Conservation (phyloP, 2,113 vertebrate genomes). For the Neodontobutis hainanensis region DNA sequence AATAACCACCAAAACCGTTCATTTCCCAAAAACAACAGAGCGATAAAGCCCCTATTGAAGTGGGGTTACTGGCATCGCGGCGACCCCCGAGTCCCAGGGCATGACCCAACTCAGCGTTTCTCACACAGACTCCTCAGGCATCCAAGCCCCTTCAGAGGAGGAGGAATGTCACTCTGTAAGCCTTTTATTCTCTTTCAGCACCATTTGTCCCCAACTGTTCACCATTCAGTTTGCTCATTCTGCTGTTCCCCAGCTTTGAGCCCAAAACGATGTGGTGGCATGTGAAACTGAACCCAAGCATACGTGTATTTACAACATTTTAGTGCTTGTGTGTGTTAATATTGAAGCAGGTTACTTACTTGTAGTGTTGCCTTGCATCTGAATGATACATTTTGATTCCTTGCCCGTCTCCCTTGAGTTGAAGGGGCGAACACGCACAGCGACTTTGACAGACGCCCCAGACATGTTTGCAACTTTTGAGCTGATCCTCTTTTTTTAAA, state of each 20-base stretch:
- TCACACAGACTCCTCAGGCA: constrained; percentile 62
- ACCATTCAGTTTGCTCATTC: constrained; percentile 67
- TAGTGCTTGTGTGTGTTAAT: constrained; percentile 4
- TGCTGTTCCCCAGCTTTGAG: constrained; percentile 41
- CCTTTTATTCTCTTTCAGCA: constrained; percentile 67
- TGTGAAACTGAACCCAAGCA: constrained; percentile 23
- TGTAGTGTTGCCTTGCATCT: constrained; percentile 99
- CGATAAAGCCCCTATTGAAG: constrained; percentile 32
- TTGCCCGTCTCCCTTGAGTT: constrained; percentile 94
- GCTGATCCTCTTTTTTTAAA: constrained; percentile 48
- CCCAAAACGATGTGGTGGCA: constrained; percentile 30
- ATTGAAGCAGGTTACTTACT: constrained; percentile 83
- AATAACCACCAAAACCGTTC: neutral
- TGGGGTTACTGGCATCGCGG: constrained; percentile 24
- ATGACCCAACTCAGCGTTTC: constrained; percentile 59
- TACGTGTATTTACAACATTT: constrained; percentile 12
- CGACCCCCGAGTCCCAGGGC: constrained; percentile 43
- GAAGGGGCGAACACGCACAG: constrained; percentile 95
- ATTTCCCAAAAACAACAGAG: constrained; percentile 18
- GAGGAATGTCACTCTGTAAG: constrained; percentile 51
- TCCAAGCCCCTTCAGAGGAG: constrained; percentile 58
- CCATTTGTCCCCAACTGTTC: constrained; percentile 54
- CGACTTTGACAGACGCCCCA: constrained; percentile 97
- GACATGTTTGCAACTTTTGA: constrained; percentile 83
- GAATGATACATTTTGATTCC: constrained; percentile 98